A percentile compares a stretch with the other conserved stretches of the same genome.
phyloP scores from a whole-genome alignment of 2,797 vertebrate genomes.

The Acanthiza pusilla region DNA sequence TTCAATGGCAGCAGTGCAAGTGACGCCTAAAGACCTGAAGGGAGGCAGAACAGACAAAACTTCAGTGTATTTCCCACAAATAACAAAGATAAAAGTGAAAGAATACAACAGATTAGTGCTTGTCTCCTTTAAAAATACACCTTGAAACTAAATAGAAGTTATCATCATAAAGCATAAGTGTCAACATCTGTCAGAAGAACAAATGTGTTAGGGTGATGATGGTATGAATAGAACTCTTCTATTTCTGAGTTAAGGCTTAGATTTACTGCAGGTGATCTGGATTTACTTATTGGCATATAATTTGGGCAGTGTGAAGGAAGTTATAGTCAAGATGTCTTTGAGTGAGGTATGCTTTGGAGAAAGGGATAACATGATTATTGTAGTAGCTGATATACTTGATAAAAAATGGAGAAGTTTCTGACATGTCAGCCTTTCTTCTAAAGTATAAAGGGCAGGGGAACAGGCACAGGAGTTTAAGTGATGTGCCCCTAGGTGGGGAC shows the following conservation, averaged over 20 bases:
- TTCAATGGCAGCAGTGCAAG: background rate
- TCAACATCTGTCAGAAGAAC: background rate
- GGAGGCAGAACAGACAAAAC: background rate
- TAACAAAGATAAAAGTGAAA: background rate
- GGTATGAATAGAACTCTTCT: background rate
- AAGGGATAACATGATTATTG: background rate
- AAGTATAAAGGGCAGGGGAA: background rate
- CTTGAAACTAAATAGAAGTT: background rate
- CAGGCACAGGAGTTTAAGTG: background rate
- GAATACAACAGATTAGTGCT: background rate
- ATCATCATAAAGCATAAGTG: rapidly evolving
- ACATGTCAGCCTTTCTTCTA: background rate
- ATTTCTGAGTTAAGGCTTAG: background rate
- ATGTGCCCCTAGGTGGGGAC: background rate
- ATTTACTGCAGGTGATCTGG: background rate
- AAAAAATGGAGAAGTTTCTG: background rate
- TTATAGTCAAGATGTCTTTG: background rate
- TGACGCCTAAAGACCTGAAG: background rate
- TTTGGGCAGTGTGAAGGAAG: background rate
- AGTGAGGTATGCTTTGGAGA: background rate
- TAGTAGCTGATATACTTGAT: background rate
- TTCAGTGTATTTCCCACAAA: background rate
- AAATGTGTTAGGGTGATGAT: background rate
- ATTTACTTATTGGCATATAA: background rate
- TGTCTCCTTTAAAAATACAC: background rate